Evolutionary conservation across 2,888 invertebrate genomes (phyloP).

Genomic region (Cheilosia urbana): DNA sequence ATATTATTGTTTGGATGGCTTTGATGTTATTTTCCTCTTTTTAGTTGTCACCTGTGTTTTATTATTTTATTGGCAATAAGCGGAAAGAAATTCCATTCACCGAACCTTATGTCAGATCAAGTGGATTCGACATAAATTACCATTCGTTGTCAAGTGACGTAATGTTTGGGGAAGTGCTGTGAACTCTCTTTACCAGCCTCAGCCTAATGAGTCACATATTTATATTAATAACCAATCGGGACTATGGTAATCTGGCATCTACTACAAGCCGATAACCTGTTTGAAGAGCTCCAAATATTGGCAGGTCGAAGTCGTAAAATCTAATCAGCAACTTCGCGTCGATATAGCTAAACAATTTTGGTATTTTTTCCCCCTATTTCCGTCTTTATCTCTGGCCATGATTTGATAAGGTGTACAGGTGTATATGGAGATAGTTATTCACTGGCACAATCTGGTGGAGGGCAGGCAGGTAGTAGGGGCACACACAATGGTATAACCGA

Average conservation of each 20-base stretch:
- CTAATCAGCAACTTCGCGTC: slow-evolving; percentile 55
- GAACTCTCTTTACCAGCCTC: not conserved
- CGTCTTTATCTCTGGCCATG: slow-evolving; percentile 55
- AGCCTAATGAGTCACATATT: slow-evolving; percentile 1
- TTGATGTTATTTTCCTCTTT: not conserved
- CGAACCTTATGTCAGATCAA: slow-evolving; percentile 34
- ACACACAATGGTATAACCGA: slow-evolving; percentile 24
- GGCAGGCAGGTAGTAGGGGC: not conserved
- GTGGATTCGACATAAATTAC: slow-evolving; percentile 18
- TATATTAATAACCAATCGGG: not conserved
- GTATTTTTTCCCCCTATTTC: slow-evolving; percentile 35
- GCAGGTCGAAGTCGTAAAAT: slow-evolving; percentile 29
- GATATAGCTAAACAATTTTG: slow-evolving; percentile 41
- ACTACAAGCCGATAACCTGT: slow-evolving; percentile 19
- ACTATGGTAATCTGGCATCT: slow-evolving; percentile 3
- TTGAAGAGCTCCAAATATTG: not conserved
- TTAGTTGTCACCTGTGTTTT: not conserved
- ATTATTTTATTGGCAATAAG: not conserved
- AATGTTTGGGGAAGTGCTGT: slow-evolving; percentile 19
- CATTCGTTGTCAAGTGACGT: slow-evolving; percentile 31
- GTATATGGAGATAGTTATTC: slow-evolving; percentile 16
- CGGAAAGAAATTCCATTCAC: slow-evolving; percentile 12
- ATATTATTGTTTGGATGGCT: slow-evolving; percentile 14
- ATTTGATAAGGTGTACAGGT: slow-evolving; percentile 55
- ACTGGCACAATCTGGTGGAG: not conserved